Percentiles rank a stretch among this genome's conserved stretches.
phyloP scores from a whole-genome alignment of 2,888 invertebrate species.

The Lingula anatina region DNA sequence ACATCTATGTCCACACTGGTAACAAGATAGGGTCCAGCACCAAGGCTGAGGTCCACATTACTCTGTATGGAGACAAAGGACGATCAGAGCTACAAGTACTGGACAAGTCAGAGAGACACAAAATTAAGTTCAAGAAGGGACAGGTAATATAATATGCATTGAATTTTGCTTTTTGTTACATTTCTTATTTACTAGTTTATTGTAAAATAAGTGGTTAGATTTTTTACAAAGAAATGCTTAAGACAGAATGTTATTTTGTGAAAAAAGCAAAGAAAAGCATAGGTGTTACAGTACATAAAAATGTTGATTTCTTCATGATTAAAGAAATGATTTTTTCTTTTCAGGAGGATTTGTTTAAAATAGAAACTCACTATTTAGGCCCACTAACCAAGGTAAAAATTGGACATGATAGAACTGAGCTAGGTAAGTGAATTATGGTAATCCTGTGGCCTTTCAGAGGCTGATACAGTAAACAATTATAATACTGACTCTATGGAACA shows the following conservation, averaged over 20 bases:
- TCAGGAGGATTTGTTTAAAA: slow-evolving; percentile 43
- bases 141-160: slow-evolving; percentile 32
- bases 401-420: slow-evolving; percentile 43
- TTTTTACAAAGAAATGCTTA: background rate
- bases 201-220: background rate
- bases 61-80: slow-evolving; percentile 44
- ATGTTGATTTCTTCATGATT: too few relatives aligned
- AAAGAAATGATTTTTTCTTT: slow-evolving; percentile 8
- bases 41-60: slow-evolving; percentile 39
- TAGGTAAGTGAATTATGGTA: slow-evolving; percentile 37
- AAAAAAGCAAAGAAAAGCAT: too few relatives aligned
- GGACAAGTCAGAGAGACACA: slow-evolving; percentile 34
- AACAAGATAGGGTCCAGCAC: slow-evolving; percentile 40
- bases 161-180: too few relatives aligned
- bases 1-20: slow-evolving; percentile 40
- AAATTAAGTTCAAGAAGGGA: slow-evolving; percentile 44
- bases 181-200: too few relatives aligned
- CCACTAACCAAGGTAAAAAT: slow-evolving; percentile 40
- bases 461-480: too few relatives aligned
- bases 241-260: background rate
- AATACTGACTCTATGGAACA: too few relatives aligned
- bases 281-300: too few relatives aligned
- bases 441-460: too few relatives aligned
- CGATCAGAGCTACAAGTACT: slow-evolving; percentile 36
- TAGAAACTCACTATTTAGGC: slow-evolving; percentile 39